Evolutionary conservation across 2,113 vertebrate genomes (phyloP).

Genomic region (Dermatemys mawii): DNA sequence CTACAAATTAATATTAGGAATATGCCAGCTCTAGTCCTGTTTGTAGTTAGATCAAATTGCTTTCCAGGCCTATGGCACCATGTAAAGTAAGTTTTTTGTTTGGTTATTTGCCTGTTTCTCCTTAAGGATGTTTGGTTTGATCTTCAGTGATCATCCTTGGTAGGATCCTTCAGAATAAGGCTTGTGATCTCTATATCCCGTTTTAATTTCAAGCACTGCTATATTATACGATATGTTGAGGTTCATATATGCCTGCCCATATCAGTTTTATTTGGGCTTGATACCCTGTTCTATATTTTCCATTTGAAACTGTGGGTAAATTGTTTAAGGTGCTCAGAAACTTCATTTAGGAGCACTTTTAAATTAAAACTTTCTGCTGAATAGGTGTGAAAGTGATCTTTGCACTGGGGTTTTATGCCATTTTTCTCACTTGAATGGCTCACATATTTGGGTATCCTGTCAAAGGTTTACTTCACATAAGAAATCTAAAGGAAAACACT

Average conservation of each 20-base stretch:
- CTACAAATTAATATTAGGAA: background rate
- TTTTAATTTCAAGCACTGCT: background rate
- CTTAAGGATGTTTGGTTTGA: background rate
- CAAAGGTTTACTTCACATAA: background rate
- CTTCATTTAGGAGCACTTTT: background rate
- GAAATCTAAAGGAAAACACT: background rate
- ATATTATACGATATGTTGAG: background rate
- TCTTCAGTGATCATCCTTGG: background rate
- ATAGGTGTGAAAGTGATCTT: background rate
- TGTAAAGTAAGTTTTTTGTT: background rate
- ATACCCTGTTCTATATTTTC: too few species aligned
- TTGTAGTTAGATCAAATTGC: background rate
- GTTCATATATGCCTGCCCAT: too few species aligned
- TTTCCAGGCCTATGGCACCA: accelerated
- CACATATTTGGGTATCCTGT: background rate
- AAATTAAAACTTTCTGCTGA: background rate
- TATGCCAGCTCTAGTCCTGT: background rate
- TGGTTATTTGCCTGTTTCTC: background rate
- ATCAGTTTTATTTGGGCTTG: too few species aligned
- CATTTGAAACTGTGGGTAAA: too few species aligned
- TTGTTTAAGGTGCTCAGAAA: too few species aligned
- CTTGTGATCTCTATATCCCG: too few species aligned
- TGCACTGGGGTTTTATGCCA: background rate
- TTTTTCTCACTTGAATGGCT: background rate
- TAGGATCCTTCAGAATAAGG: background rate